phyloP scores from a whole-genome alignment of 1,140 invertebrate genomes.

The Lithobius niger region DNA sequence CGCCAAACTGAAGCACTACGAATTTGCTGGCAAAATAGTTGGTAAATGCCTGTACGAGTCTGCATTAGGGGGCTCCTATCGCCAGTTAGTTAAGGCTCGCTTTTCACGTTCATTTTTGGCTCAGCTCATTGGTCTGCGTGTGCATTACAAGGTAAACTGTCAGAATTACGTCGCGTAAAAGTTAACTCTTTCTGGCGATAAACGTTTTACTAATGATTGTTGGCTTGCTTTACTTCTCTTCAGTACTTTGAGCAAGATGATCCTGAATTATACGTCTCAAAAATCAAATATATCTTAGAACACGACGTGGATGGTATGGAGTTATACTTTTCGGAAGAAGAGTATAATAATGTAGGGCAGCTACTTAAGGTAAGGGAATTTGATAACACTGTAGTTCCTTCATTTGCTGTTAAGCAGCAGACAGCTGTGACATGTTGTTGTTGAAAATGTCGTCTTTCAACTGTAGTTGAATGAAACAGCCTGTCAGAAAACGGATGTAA shows the following conservation, averaged over 20 bases:
- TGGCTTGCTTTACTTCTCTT: conserved; percentile 22
- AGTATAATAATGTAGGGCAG: conserved; percentile 62
- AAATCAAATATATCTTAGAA: conserved; percentile 82
- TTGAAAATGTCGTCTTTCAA: too few species aligned
- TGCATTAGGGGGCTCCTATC: conserved; percentile 68
- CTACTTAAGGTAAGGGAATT: conserved; percentile 46
- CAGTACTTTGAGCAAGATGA: conserved; percentile 93
- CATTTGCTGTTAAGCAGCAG: too few species aligned
- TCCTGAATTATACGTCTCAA: conserved; percentile 78
- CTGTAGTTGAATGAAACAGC: too few species aligned
- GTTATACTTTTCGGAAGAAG: conserved; percentile 73
- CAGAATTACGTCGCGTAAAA: background rate
- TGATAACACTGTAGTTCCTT: too few species aligned
- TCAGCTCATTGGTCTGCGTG: conserved; percentile 79
- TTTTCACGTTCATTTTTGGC: conserved; percentile 88
- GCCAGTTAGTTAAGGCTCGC: conserved; percentile 74
- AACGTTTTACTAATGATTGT: conserved; percentile 6
- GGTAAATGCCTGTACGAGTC: conserved; percentile 88
- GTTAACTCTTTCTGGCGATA: background rate
- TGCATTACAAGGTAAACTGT: conserved; percentile 64
- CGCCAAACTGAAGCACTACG: conserved; percentile 75
- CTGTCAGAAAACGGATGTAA: too few species aligned
- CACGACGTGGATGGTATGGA: conserved; percentile 78
- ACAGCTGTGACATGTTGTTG: too few species aligned
- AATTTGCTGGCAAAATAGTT: conserved; percentile 87